Percentiles rank a stretch among this genome's conserved stretches.
Conservation (phyloP, 2,888 invertebrate species). For the Drosophila longiperda region DNA sequence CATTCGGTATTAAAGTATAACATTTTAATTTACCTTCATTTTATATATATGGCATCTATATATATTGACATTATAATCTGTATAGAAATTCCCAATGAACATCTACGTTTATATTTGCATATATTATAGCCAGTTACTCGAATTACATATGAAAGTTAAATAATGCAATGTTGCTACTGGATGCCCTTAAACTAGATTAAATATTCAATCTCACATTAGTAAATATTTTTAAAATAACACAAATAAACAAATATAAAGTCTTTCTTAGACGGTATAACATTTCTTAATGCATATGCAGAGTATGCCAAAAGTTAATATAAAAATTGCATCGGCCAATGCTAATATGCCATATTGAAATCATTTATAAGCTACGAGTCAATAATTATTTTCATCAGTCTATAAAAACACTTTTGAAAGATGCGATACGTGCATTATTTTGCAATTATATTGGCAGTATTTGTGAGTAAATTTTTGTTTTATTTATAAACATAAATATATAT, state of each 20-base stretch:
- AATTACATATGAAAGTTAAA: not conserved
- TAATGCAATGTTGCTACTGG: not conserved
- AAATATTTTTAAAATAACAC: not conserved
- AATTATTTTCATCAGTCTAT: slow-evolving; percentile 4
- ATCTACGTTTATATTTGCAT: not conserved
- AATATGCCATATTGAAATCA: slow-evolving; percentile 1
- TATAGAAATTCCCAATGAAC: not conserved
- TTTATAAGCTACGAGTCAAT: slow-evolving; percentile 6
- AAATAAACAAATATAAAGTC: too few species aligned
- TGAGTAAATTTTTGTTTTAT: not conserved
- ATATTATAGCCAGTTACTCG: not conserved
- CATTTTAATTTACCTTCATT: not conserved
- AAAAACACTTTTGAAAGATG: slow-evolving; percentile 15
- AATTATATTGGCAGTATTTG: slow-evolving; percentile 5
- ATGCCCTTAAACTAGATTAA: not conserved
- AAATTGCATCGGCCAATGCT: not conserved
- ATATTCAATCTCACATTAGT: not conserved
- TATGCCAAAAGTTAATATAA: not conserved
- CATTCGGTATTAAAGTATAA: not conserved
- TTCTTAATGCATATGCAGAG: not conserved
- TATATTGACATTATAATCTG: not conserved
- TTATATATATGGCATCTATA: not conserved
- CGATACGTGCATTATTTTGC: not conserved
- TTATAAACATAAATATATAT: not conserved
- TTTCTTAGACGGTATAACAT: not conserved